Evolutionary conservation across 2,888 invertebrate genomes (phyloP).

Genomic region (Napeogenes sylphis): DNA sequence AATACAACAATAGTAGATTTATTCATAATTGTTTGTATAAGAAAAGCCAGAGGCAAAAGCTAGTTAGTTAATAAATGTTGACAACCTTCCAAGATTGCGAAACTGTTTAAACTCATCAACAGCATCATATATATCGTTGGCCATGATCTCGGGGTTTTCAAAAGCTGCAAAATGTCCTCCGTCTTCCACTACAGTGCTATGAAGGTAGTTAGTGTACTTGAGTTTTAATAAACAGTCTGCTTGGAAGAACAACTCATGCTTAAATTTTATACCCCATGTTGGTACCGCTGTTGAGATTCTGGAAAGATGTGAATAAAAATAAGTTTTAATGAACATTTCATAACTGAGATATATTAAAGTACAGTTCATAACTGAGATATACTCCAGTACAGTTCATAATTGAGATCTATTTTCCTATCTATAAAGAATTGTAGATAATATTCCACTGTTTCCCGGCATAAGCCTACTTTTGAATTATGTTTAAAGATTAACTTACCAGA

Average conservation of each 20-base stretch:
- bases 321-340: no score
- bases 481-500: no score
- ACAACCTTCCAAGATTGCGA: constrained; percentile 37
- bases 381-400: no score
- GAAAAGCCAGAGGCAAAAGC: no score
- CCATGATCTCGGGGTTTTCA: constrained; percentile 84
- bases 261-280: constrained; percentile 85
- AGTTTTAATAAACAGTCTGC: constrained; percentile 78
- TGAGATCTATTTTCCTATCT: no score
- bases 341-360: no score
- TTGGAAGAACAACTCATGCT: constrained; percentile 80
- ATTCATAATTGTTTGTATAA: constrained; percentile 3
- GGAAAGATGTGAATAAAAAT: constrained; percentile 22
- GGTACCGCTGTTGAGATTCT: constrained; percentile 84
- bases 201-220: constrained; percentile 82
- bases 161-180: constrained; percentile 94
- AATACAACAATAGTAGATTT: not conserved
- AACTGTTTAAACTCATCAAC: constrained; percentile 68
- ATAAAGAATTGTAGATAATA: no score
- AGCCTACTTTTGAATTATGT: no score
- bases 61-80: not conserved
- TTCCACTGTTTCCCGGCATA: no score
- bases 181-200: constrained; percentile 79
- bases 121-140: constrained; percentile 82
- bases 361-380: no score